Percentiles rank a stretch among this genome's conserved stretches.
phyloP scores from a whole-genome alignment of 2,797 vertebrate species.

The Petrocephalus schoutedeni region DNA sequence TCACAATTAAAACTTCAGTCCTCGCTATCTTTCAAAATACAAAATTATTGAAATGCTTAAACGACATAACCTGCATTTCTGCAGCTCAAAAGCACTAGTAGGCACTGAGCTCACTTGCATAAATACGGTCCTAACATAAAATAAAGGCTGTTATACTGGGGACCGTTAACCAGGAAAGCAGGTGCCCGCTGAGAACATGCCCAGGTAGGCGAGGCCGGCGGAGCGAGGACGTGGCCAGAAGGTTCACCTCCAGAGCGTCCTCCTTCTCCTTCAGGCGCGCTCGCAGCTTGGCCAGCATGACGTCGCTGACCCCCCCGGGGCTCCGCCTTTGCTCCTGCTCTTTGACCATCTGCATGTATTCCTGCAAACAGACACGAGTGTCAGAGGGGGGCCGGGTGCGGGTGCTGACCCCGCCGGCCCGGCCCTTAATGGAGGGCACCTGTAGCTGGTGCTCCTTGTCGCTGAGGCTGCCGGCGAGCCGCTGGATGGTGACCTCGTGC shows the following conservation, averaged over 20 bases:
- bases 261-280: conserved; percentile 71
- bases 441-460: conserved; percentile 76
- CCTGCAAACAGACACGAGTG: conserved; percentile 44
- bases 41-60: neutral
- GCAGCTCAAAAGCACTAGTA: neutral
- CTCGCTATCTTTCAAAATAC: neutral
- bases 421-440: conserved; percentile 42
- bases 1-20: neutral
- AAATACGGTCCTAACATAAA: neutral
- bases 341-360: conserved; percentile 65
- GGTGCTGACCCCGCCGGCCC: neutral
- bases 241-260: conserved; percentile 62
- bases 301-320: conserved; percentile 57
- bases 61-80: neutral
- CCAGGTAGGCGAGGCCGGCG: neutral
- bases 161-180: neutral
- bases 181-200: neutral
- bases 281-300: conserved; percentile 60
- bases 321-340: conserved; percentile 62
- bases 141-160: neutral
- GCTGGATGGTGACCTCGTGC: conserved; percentile 71
- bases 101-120: neutral
- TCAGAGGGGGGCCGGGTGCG: neutral
- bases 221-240: neutral
- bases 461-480: conserved; percentile 62